phyloP scores from a whole-genome alignment of 2,797 vertebrate species.

The Phoeniculus purpureus region DNA sequence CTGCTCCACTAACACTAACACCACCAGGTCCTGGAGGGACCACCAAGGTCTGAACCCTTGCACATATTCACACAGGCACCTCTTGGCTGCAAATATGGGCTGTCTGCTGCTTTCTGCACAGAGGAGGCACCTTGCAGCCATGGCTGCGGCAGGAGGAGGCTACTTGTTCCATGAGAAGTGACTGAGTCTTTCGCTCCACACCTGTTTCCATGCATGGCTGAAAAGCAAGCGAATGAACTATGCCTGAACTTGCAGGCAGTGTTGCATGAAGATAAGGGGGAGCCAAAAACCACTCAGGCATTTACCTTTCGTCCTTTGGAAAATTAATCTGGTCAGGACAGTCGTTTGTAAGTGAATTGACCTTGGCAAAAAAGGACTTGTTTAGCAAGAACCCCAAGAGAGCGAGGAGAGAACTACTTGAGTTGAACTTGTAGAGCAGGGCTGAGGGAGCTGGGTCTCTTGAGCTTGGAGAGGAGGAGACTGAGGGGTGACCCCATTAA shows the following conservation, averaged over 20 bases:
- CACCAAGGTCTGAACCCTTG: background rate
- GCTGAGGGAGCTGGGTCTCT: too few species aligned
- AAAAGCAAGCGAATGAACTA: background rate
- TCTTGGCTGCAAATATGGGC: background rate
- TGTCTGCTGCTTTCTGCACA: background rate
- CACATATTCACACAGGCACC: background rate
- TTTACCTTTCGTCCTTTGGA: background rate
- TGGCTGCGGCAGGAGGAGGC: background rate
- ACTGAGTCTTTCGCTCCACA: background rate
- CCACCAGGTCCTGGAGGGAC: background rate
- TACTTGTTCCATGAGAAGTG: background rate
- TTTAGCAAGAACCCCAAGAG: background rate
- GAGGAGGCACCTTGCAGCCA: background rate
- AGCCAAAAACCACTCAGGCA: rapidly evolving
- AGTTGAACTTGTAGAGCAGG: too few species aligned
- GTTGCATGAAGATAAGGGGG: background rate
- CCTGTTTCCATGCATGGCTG: rapidly evolving
- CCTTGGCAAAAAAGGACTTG: background rate
- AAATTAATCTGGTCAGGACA: background rate
- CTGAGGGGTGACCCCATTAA: too few species aligned
- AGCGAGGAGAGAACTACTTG: background rate
- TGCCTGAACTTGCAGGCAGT: background rate
- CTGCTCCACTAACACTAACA: background rate
- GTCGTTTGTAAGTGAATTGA: background rate
- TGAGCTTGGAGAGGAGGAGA: too few species aligned